These are phyloP conservation scores for Psophia crepitans DNA, from an alignment of 2,113 vertebrate species.

Conservation along the genomic window DNA sequence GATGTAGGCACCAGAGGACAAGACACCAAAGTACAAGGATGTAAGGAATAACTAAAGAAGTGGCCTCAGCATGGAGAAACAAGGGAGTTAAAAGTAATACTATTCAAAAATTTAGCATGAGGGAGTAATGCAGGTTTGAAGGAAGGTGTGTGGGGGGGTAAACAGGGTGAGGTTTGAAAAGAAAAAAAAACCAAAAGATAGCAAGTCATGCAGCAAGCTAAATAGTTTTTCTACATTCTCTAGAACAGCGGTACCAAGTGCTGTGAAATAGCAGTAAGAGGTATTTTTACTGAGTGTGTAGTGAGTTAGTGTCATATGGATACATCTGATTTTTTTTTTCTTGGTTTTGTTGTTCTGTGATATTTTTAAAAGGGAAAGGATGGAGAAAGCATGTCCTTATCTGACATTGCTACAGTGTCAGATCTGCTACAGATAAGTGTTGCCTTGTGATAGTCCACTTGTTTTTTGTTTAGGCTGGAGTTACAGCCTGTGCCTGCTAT, in stretches of 20 bases:
- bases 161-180: background rate
- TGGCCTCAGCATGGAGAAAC: background rate
- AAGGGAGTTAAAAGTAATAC: background rate
- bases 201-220: accelerated
- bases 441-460: background rate
- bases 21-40: background rate
- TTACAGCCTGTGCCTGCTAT: background rate
- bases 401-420: background rate
- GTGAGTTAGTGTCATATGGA: background rate
- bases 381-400: background rate
- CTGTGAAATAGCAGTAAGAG: background rate
- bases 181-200: background rate
- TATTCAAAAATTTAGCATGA: background rate
- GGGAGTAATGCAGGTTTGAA: background rate
- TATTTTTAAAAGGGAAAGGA: background rate
- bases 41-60: background rate
- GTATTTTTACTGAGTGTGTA: background rate
- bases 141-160: background rate
- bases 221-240: background rate
- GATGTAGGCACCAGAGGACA: background rate
- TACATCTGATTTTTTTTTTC: background rate
- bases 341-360: background rate
- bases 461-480: background rate
- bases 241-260: background rate
- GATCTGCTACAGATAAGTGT: background rate